Evolutionary conservation across 2,113 vertebrate genomes (phyloP), one percentile per base, ranked within the genome.

Genomic region (Lampris megalopsis): DNA sequence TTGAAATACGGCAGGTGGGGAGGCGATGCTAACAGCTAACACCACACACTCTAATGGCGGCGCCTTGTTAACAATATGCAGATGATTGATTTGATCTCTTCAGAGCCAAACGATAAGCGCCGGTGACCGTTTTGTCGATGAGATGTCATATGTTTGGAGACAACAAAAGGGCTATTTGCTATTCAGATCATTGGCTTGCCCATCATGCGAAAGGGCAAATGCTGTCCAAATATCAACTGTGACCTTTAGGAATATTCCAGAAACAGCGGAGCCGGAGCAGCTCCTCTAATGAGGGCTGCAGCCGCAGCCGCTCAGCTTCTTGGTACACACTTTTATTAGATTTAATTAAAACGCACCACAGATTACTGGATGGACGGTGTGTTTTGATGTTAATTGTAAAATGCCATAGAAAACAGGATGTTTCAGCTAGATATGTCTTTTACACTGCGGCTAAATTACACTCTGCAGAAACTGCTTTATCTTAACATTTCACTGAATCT

Each of bases 181-280:
- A 91, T 92, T 93, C 93, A 81, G 87, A 90, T 86, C 54, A 71
- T 50, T 69, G 82, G 64, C 80, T 81, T 80, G 70, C 80, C 86
- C 86, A 85, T 90, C 83, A 71, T 71, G 81, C 67, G 83, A 93
- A 92, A 94, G 94, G 93, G 90, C 93, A 95, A 92, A 89, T 82
- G 84, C 87, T 91, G 93, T 95, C 92, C 92, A 95, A 94, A 94
- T 90, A 94, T 89, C 93, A 93, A 88, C 91, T 87, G 81, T 94
- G 92, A 94, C 94, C 93, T 95, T 95, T 52, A 67, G 91, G 88
- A 92, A 89, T 90, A 91, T 92, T 89, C 77, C 8, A 47, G 70
- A 86, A 89, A 86, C 73, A 63, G 10, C 76, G 40, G 72, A 52
- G 86, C 77, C 52, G 67, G 69, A 54, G 82, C 68, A 40, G 72